Conservation (phyloP, 2,888 invertebrate genomes). For the Papilio elwesi region DNA sequence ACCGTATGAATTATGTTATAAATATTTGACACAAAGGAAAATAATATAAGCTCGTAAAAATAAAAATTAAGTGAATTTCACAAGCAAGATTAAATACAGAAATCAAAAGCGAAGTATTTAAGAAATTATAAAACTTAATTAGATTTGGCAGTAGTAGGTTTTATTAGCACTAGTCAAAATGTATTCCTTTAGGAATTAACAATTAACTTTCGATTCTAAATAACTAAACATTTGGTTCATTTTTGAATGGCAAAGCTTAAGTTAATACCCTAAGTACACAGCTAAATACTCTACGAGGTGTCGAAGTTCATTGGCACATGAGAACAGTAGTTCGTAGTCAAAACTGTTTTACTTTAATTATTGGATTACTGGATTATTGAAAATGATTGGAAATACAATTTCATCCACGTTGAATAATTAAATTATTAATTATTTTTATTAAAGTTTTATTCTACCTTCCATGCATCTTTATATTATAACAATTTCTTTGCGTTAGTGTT, state of each 20-base stretch:
- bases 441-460: no score
- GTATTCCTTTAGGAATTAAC: neutral
- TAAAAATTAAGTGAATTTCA: neutral
- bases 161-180: conserved; percentile 8
- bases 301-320: conserved; percentile 15
- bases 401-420: no score
- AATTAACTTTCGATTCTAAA: neutral
- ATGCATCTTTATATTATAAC: no score
- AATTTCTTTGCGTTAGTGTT: no score
- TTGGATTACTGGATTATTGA: no score
- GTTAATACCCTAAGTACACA: conserved; percentile 5
- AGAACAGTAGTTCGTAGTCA: neutral
- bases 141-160: neutral
- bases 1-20: no score
- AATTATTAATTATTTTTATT: no score
- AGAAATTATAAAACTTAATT: conserved; percentile 10
- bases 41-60: neutral
- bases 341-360: neutral
- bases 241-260: neutral
- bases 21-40: neutral
- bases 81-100: conserved; percentile 1
- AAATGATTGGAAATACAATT: no score
- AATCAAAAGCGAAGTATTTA: conserved; percentile 16
- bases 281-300: conserved; percentile 15
- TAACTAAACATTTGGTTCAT: neutral